Evolutionary conservation across 2,888 invertebrate genomes (phyloP).

Genomic region (Mystacides longicornis): DNA sequence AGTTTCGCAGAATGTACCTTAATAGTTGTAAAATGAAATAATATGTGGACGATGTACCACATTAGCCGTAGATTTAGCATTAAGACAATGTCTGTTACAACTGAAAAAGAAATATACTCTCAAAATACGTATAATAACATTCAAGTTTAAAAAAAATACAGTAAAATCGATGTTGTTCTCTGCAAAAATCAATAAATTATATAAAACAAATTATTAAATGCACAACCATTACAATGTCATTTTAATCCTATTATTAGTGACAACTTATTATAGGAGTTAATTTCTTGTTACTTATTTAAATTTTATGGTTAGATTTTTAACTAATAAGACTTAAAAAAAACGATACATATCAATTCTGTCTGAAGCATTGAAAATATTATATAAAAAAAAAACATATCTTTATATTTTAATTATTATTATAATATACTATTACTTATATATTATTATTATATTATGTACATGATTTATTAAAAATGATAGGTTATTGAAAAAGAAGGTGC

Average conservation of each 20-base stretch:
- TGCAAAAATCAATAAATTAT: too few relatives aligned
- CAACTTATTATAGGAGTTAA: background rate
- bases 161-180: too few relatives aligned
- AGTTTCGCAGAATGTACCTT: constrained; percentile 23
- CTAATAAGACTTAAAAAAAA: constrained; percentile 42
- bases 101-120: too few relatives aligned
- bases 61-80: too few relatives aligned
- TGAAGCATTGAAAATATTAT: constrained; percentile 42
- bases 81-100: too few relatives aligned
- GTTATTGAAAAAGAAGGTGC: too few relatives aligned
- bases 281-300: too few relatives aligned
- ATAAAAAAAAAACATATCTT: background rate
- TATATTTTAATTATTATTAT: constrained; percentile 8
- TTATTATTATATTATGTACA: background rate
- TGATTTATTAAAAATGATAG: background rate
- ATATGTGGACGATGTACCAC: background rate
- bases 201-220: background rate
- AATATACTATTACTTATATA: background rate
- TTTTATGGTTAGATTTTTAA: too few relatives aligned
- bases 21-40: constrained; percentile 1
- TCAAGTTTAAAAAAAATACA: too few relatives aligned
- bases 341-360: constrained; percentile 47
- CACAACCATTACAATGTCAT: background rate
- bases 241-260: too few relatives aligned
- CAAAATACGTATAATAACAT: too few relatives aligned